Base-by-base conservation (phyloP, 2,113 vertebrate genomes). In the Peromyscus leucopus region DNA sequence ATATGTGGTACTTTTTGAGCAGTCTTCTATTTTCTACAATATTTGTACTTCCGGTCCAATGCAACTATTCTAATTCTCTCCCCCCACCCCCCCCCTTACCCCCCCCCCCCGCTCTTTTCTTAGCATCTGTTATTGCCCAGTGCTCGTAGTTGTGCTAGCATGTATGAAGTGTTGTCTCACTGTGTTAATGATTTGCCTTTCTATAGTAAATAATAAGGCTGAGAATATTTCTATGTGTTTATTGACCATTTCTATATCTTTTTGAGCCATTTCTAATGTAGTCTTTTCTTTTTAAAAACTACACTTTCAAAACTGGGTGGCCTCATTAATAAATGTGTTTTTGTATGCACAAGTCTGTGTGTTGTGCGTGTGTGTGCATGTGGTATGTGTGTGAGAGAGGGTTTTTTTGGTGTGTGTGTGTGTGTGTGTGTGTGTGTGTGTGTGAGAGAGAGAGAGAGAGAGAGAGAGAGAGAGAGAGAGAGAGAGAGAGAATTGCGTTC, bases 11-110 rank as follows among this genome's bases (percentile, higher is more conserved):
- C 36, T 65, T 76, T 87, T 21, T 51, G 3, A 93, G 76, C 19
- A 89, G 48, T 7, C 5, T 17, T 17, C 21, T 42, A 28, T 9
- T 94, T 51, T 51, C 63, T 74, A 65, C 3, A 16, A 13, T 75
- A 78, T 0, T 42, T 65, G 0, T 0, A 42, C 12, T 17, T 12
- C 0, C 21, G 7, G 26, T 19, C 63, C 87, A 55, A 16, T 2
- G 22, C 0, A 12, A 74, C 39, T 2, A 0, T 74, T 83, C 46
- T 13, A 19, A 39, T 63, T 83, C 78, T 48, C 46, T 6, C 46
- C 42, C 42, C 46, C 46, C 46, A 6, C 6, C 46, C 89, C 33
- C 10, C 0, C 46, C 46, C 46, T 4, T 4, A 42, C 42, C 42
- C 46, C 46, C 46, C 4, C 6, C 46, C 89, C 33, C 10, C 0